These are phyloP conservation scores for Solen grandis DNA, from an alignment of 1,140 invertebrate genomes.

Conservation along the genomic window DNA sequence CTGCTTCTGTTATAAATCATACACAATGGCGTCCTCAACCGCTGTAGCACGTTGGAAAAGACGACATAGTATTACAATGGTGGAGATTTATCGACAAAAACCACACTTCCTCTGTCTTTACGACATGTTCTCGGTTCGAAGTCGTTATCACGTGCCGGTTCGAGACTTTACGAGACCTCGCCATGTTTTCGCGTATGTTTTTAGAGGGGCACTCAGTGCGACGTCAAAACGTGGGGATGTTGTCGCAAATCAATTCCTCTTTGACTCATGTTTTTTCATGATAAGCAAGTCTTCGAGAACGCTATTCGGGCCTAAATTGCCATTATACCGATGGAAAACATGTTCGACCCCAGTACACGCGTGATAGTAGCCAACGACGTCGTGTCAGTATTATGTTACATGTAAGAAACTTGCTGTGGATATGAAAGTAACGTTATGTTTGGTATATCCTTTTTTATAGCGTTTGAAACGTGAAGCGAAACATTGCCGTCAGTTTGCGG, in stretches of 20 bases:
- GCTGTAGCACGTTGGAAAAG: slow-evolving; percentile 17
- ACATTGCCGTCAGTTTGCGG: too few relatives aligned
- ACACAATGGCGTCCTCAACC: background rate
- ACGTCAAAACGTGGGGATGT: slow-evolving; percentile 39
- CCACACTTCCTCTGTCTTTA: slow-evolving; percentile 37
- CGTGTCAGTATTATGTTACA: too few relatives aligned
- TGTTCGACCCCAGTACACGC: too few relatives aligned
- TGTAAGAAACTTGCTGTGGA: too few relatives aligned
- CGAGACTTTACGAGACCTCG: slow-evolving; percentile 39
- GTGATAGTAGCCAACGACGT: too few relatives aligned
- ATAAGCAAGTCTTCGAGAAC: slow-evolving; percentile 2
- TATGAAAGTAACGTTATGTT: too few relatives aligned
- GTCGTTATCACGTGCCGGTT: slow-evolving; percentile 43
- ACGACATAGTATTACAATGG: background rate
- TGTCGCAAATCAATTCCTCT: slow-evolving; percentile 48
- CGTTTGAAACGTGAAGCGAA: too few relatives aligned
- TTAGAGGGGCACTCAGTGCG: slow-evolving; percentile 28
- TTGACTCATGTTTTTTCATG: slow-evolving; percentile 24
- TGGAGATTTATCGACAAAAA: slow-evolving; percentile 41
- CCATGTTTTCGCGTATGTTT: slow-evolving; percentile 25
- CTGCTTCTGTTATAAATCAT: too few relatives aligned
- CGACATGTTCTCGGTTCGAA: slow-evolving; percentile 31
- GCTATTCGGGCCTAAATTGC: background rate
- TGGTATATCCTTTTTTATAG: too few relatives aligned
- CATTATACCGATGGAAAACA: too few relatives aligned